phyloP scores from a whole-genome alignment of 2,888 invertebrate species.

The Drosophila infuscata region DNA sequence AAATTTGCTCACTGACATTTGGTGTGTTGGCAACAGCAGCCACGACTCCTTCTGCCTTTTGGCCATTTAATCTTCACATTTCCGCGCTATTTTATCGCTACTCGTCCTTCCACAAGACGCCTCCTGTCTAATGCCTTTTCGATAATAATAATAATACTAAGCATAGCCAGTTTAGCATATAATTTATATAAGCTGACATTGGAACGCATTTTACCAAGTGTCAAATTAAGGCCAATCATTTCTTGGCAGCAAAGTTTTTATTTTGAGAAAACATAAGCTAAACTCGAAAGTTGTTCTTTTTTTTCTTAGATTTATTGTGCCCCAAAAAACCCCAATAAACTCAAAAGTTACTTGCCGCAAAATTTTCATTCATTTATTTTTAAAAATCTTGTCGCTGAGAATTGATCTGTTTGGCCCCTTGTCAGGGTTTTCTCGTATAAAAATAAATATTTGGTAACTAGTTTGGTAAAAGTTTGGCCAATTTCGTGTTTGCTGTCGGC shows the following conservation, averaged over 20 bases:
- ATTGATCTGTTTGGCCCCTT: background rate
- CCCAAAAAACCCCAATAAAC: background rate
- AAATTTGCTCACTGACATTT: conserved; percentile 69
- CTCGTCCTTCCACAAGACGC: conserved; percentile 34
- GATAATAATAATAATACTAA: conserved; percentile 54
- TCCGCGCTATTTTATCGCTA: conserved; percentile 48
- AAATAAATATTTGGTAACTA: conserved; percentile 27
- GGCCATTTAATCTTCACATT: conserved; percentile 50
- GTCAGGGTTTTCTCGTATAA: background rate
- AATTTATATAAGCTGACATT: background rate
- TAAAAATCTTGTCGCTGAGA: background rate
- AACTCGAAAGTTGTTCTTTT: background rate
- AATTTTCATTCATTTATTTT: background rate
- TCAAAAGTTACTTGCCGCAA: background rate
- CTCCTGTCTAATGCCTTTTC: conserved; percentile 62
- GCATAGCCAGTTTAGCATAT: conserved; percentile 25
- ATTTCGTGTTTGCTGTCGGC: conserved; percentile 20
- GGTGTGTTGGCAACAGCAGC: conserved; percentile 45
- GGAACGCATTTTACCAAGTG: background rate
- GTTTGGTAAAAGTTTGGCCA: conserved; percentile 44
- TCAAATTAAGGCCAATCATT: background rate
- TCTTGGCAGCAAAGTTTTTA: background rate
- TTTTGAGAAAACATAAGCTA: background rate
- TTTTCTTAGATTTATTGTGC: background rate
- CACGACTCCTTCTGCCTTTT: conserved; percentile 28